Base-by-base conservation (phyloP, 2,113 vertebrate species). In the Ia io region DNA sequence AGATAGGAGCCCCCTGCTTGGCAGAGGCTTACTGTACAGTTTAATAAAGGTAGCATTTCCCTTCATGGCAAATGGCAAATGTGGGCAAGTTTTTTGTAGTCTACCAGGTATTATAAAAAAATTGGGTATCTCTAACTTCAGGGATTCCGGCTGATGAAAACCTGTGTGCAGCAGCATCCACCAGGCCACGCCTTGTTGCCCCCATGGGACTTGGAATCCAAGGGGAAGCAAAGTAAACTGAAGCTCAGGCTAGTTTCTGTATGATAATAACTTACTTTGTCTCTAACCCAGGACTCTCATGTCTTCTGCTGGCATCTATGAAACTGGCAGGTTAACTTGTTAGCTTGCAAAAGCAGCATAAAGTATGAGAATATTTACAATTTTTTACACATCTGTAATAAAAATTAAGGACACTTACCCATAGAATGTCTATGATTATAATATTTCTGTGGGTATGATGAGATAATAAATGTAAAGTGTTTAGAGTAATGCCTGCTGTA, bases 381-480 rank as follows among this genome's bases (percentile, higher is more conserved):
- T 67, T 74, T 53, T 84, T 32, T 6, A 88, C 20, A 90, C 0
- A 51, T 63, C 12, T 16, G 3, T 80, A 94, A 77, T 77, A 80
- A 88, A 91, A 79, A 42, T 59, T 84, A 53, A 92, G 32, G 56
- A 77, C 22, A 18, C 30, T 84, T 69, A 53, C 5, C 14, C 44
- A 42, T 71, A 70, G 73, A 87, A 96, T 59, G 70, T 3, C 8
- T 70, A 2, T 92, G 59, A 73, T 63, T 59, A 67, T 78, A 92
- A 49, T 70, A 76, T 88, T 56, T 4, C 16, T 65, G 1, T 79
- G 51, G 56, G 7, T 59, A 25, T 88, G 80, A 47, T 51, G 37
- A 90, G 28, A 78, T 86, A 88, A 95, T 85, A 90, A 88, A 92
- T 87, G 32, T 42, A 53, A 96, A 90, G 16, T 94, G 6, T 59